These are phyloP conservation scores for Sphaeramia orbicularis DNA, from an alignment of 2,797 vertebrate species.

Conservation along the genomic window DNA sequence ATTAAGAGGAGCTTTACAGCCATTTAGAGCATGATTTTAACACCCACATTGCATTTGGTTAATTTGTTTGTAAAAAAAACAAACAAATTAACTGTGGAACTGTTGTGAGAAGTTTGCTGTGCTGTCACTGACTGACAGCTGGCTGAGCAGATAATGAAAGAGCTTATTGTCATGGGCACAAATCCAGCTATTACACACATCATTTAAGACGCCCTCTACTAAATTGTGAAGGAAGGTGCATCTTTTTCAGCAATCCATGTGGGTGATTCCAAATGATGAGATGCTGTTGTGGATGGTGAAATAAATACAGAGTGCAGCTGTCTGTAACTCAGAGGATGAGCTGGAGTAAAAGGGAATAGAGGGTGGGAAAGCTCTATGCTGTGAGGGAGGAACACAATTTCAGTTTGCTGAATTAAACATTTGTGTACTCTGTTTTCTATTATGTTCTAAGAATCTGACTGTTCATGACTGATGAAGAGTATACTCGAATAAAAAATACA, in stretches of 20 bases:
- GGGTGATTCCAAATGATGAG: conserved; percentile 16
- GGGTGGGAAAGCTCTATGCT: not conserved
- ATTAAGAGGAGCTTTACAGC: conserved; percentile 18
- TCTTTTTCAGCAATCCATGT: conserved; percentile 10
- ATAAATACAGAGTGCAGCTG: not conserved
- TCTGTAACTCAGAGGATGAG: conserved; percentile 28
- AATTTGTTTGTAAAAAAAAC: conserved; percentile 20
- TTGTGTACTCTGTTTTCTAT: too few species aligned
- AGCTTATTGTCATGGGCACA: conserved; percentile 12
- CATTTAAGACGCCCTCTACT: not conserved
- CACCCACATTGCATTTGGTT: conserved; percentile 27
- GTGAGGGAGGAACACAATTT: conserved; percentile 6
- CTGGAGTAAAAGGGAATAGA: conserved; percentile 13
- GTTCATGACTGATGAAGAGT: too few species aligned
- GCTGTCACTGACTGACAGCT: conserved; percentile 21
- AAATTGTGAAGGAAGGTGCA: not conserved
- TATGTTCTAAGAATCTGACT: too few species aligned
- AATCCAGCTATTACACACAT: conserved; percentile 9
- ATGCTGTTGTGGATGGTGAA: not conserved
- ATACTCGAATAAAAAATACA: too few species aligned
- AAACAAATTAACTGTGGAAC: not conserved
- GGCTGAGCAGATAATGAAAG: conserved; percentile 22
- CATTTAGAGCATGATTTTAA: conserved; percentile 30
- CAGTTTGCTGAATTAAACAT: too few species aligned
- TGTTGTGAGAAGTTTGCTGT: conserved; percentile 12